phyloP scores from a whole-genome alignment of 1,140 invertebrate genomes.

The Pseudomyrmex pallidus region DNA sequence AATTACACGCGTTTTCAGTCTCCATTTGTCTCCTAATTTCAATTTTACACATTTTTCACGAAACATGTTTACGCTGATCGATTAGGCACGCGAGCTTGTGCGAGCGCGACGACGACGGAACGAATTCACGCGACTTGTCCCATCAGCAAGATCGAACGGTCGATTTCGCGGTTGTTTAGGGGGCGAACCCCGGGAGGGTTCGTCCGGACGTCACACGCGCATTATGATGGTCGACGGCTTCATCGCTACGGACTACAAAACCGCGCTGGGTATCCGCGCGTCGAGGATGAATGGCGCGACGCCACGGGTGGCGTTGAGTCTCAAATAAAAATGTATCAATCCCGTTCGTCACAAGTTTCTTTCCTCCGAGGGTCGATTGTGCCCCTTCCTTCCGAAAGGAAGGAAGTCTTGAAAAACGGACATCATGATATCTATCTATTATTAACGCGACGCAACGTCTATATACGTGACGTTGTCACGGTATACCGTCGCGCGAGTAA shows the following conservation, averaged over 20 bases:
- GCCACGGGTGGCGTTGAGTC: conserved; percentile 72
- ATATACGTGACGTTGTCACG: background rate
- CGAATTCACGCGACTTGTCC: conserved; percentile 30
- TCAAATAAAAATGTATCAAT: conserved; percentile 77
- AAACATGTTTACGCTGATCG: conserved; percentile 22
- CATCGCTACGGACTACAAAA: conserved; percentile 72
- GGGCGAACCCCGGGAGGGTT: conserved; percentile 7
- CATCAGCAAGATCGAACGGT: conserved; percentile 67
- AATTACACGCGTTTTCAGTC: background rate
- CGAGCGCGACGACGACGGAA: background rate
- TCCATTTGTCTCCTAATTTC: background rate
- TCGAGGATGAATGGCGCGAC: conserved; percentile 74
- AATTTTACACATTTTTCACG: conserved; percentile 20
- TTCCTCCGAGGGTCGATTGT: conserved; percentile 20
- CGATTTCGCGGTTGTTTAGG: conserved; percentile 56
- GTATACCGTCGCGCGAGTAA: background rate
- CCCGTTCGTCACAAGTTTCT: conserved; percentile 59
- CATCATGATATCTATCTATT: background rate
- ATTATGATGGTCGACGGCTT: conserved; percentile 78
- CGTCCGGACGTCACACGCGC: conserved; percentile 54
- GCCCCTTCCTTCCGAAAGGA: background rate
- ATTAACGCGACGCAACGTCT: background rate
- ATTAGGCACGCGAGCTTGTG: background rate
- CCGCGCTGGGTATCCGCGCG: conserved; percentile 63
- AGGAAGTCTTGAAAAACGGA: conserved; percentile 34